phyloP scores from a whole-genome alignment of 1,140 invertebrate species.

The Neotoxoptera formosana region DNA sequence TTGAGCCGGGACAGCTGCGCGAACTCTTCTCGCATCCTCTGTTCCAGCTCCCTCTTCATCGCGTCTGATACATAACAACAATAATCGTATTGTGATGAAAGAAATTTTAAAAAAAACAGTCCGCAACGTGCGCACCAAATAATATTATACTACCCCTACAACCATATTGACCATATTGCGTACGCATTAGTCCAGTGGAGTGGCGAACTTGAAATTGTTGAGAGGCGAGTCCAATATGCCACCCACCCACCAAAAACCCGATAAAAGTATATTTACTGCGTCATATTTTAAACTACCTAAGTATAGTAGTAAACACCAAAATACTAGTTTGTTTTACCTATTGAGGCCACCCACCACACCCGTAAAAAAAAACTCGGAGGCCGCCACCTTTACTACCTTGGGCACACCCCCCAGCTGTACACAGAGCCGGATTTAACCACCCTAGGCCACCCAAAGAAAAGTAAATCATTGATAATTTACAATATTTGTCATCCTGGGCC shows the following conservation, averaged over 20 bases:
- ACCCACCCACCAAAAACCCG: not conserved
- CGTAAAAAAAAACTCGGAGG: too few relatives aligned
- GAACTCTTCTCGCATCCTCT: conserved; percentile 43
- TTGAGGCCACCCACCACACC: not conserved
- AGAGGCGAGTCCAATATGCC: not conserved
- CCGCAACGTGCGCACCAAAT: not conserved
- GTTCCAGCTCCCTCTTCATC: conserved; percentile 51
- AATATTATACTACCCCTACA: not conserved
- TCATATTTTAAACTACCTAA: not conserved
- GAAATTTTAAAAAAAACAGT: not conserved
- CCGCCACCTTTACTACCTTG: not conserved
- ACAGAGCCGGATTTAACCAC: not conserved
- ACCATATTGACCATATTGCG: not conserved
- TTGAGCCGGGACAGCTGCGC: conserved; percentile 51
- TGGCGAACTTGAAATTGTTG: not conserved
- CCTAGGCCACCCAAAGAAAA: not conserved
- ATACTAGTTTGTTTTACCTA: not conserved
- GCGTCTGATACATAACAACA: conserved; percentile 37
- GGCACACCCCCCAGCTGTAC: not conserved
- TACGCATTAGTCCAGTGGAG: not conserved
- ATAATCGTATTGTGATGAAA: not conserved
- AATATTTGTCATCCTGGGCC: not conserved
- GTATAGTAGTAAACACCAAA: not conserved
- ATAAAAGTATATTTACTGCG: not conserved
- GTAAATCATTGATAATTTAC: not conserved